phyloP scores from a whole-genome alignment of 2,888 invertebrate genomes.

The Apotomis capreana region DNA sequence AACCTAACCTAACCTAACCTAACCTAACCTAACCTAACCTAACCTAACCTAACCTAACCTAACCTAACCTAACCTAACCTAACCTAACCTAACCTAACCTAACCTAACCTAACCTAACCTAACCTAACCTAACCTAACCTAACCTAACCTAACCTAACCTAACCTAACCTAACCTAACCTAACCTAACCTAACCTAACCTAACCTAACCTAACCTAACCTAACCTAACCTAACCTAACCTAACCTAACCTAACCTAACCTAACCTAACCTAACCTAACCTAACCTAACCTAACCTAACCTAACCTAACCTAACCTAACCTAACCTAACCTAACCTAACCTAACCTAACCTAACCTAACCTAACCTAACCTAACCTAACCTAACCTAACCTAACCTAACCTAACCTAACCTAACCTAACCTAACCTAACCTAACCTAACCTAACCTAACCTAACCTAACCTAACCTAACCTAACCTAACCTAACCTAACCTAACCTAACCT shows the following conservation, averaged over 20 bases:
- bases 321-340: constrained; percentile 10
- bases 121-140: constrained; percentile 46
- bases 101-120: constrained; percentile 47
- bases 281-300: constrained; percentile 39
- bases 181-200: constrained; percentile 46
- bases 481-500: constrained; percentile 10
- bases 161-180: constrained; percentile 46
- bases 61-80: constrained; percentile 46
- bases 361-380: constrained; percentile 8
- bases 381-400: background rate
- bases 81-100: constrained; percentile 46
- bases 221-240: constrained; percentile 43
- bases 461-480: constrained; percentile 10
- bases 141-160: constrained; percentile 46
- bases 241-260: constrained; percentile 46
- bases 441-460: constrained; percentile 10
- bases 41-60: constrained; percentile 46
- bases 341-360: constrained; percentile 10
- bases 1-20: constrained; percentile 43
- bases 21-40: constrained; percentile 46
- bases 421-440: constrained; percentile 10
- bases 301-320: constrained; percentile 9
- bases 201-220: constrained; percentile 44
- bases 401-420: constrained; percentile 10
- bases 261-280: constrained; percentile 46